Base-by-base conservation (phyloP, 2,888 invertebrate genomes). In the Dorcus hopei region DNA sequence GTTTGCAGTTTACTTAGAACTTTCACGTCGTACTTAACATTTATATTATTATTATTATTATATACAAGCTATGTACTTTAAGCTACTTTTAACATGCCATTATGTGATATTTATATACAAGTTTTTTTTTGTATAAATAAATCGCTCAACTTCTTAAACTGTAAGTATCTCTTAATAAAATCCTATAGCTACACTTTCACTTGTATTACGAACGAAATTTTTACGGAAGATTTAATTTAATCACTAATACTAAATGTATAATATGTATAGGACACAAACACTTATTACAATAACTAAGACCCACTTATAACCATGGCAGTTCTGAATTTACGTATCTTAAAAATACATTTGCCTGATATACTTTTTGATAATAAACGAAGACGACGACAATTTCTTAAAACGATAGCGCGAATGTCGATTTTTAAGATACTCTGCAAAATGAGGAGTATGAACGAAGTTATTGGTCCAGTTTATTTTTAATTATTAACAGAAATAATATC, bases 51-150 rank as follows among this genome's bases (percentile, higher is more conserved):
- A 54, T 52, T 52, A 52, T 49, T 38, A 9, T 33, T 57, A 52
- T 58, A 58, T 53, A 58, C 53, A 58, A 40, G 41, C 53, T 58
- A 53, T 57, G 53, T 53, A 53, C 51, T 58, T 53, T 16, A 53
- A 45, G 50, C 58, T 58, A 58, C 50, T 57, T 74, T 72, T 68
- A 70, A 73, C 74, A 74, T 70, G 67, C 55, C 58, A 67, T 68
- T 68, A 67, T 70, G 70, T 69, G 68, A 65, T 68, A 64, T 64
- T 56, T 59, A 64, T 66, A 63, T 63, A 60, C 63, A 66, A 33
- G 26, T 33, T 33, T 33, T 33, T 57, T 42, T 59, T 58, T 56
- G 60, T 60, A 62, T 60, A 62, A 60, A 60, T 62, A 62, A 60
- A 58, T 54, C 40, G 47, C 49, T 47, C 9, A 45, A 45, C 4